Conservation (phyloP, 2,113 vertebrate genomes). For the Scortum barcoo region DNA sequence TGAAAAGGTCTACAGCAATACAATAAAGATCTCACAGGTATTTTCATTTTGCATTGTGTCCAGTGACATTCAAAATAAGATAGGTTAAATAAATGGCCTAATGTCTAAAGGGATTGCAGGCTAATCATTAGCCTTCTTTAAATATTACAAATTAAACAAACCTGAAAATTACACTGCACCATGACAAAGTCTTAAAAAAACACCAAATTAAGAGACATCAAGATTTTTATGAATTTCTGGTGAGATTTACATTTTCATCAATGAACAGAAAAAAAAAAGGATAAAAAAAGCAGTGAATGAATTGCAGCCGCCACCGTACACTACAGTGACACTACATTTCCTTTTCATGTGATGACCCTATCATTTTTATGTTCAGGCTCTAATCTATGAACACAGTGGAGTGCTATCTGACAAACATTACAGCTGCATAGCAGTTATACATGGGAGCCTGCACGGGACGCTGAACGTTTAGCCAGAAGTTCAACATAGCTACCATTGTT, state of each 20-base stretch:
- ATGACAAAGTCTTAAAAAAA: background rate
- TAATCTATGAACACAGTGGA: constrained; percentile 75
- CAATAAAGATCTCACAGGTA: constrained; percentile 35
- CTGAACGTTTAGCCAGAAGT: constrained; percentile 78
- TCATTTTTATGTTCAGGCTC: constrained; percentile 65
- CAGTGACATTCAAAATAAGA: background rate
- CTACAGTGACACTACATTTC: background rate
- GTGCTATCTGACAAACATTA: constrained; percentile 70
- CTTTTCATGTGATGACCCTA: constrained; percentile 42
- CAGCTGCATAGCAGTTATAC: constrained; percentile 72
- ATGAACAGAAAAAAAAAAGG: constrained; percentile 1
- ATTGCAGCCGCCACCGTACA: background rate
- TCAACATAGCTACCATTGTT: constrained; percentile 82
- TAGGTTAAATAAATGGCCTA: background rate
- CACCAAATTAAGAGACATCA: background rate
- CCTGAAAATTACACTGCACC: background rate
- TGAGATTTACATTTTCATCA: constrained; percentile 1
- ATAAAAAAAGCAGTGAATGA: background rate
- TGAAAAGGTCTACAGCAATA: constrained; percentile 26
- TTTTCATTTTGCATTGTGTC: constrained; percentile 19
- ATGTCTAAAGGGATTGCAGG: background rate
- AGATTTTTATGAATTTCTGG: background rate
- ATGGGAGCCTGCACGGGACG: constrained; percentile 60
- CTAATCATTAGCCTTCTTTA: background rate
- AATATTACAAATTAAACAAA: background rate